Conservation (phyloP, 2,888 invertebrate species). For the Apeira syringaria region DNA sequence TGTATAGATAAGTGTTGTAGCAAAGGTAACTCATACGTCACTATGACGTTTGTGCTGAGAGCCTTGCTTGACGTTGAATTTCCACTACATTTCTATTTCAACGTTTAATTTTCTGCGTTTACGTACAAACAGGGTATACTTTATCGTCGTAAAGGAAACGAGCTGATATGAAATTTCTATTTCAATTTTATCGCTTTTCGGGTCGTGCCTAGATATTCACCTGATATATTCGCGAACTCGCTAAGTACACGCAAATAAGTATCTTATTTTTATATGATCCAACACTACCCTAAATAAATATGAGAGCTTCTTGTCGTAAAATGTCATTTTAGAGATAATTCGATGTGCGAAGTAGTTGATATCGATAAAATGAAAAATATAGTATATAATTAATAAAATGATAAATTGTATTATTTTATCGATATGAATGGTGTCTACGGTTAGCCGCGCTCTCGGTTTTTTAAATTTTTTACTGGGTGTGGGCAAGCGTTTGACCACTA, state of each 20-base stretch:
- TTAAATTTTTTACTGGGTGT: no score
- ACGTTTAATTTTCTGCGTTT: conserved; percentile 14
- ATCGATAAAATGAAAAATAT: no score
- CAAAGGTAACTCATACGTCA: conserved; percentile 10
- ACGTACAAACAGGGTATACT: conserved; percentile 7
- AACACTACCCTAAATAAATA: no score
- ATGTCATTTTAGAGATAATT: no score
- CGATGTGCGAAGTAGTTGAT: no score
- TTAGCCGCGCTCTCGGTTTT: no score
- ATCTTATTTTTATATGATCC: no score
- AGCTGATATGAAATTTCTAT: conserved; percentile 27
- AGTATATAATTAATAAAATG: no score
- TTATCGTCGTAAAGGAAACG: conserved; percentile 19
- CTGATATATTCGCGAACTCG: conserved; percentile 4
- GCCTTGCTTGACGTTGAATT: conserved; percentile 12
- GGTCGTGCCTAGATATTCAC: conserved; percentile 14
- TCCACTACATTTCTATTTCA: conserved; percentile 10
- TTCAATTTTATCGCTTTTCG: conserved; percentile 28
- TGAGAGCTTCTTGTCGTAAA: no score
- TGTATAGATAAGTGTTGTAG: neutral
- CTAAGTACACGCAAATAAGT: conserved; percentile 4
- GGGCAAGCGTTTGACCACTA: no score
- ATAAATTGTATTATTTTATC: no score
- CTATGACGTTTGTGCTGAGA: conserved; percentile 8
- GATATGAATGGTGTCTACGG: no score